Conservation (phyloP, 2,888 invertebrate species). For the Beris chalybata region DNA sequence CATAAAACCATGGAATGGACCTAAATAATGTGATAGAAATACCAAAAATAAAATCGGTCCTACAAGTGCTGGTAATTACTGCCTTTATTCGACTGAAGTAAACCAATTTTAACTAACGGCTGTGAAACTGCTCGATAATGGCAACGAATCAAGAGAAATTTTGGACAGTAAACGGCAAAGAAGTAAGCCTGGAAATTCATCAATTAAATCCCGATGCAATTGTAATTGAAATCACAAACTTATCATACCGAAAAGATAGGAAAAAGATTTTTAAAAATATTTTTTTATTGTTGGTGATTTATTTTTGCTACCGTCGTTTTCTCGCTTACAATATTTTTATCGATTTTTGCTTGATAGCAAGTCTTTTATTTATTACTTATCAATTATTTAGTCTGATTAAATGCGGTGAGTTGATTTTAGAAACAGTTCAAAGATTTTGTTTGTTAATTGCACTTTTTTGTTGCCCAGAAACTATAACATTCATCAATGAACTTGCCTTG, state of each 20-base stretch:
- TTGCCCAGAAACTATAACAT: slow-evolving; percentile 47
- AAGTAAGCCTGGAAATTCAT: slow-evolving; percentile 17
- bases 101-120: too few relatives aligned
- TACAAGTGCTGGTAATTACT: too few relatives aligned
- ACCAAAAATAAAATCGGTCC: too few relatives aligned
- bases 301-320: neutral
- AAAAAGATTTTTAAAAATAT: slow-evolving; percentile 1
- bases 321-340: neutral
- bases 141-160: neutral
- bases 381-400: slow-evolving; percentile 45
- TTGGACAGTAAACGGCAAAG: slow-evolving; percentile 6
- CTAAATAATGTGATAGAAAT: too few relatives aligned
- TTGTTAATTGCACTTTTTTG: slow-evolving; percentile 30
- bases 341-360: slow-evolving; percentile 6
- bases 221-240: slow-evolving; percentile 16
- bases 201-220: slow-evolving; percentile 17
- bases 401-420: slow-evolving; percentile 43
- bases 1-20: too few relatives aligned
- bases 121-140: neutral
- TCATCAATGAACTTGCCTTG: slow-evolving; percentile 52
- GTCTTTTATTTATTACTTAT: slow-evolving; percentile 31
- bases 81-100: too few relatives aligned
- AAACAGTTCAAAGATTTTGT: neutral
- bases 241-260: slow-evolving; percentile 3
- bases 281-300: neutral